A percentile compares a stretch with the other conserved stretches of the same genome.
Conservation (phyloP, 2,888 invertebrate genomes). For the Ernsta delagoae region DNA sequence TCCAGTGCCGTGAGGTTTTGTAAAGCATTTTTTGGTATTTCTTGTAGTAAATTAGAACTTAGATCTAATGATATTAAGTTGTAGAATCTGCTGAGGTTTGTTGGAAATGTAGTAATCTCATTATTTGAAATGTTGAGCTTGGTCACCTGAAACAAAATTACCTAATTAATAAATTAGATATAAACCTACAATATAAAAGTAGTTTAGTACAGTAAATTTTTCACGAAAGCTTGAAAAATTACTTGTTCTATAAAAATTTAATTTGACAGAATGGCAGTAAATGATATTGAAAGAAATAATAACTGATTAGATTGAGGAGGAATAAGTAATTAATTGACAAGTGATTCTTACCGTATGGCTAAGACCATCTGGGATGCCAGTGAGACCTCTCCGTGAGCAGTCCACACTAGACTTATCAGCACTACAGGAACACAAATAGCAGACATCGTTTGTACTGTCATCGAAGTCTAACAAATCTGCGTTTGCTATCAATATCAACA, state of each 20-base stretch:
- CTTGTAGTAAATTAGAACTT: conserved; percentile 80
- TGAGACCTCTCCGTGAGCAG: conserved; percentile 75
- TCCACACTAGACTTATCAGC: conserved; percentile 62
- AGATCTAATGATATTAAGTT: conserved; percentile 65
- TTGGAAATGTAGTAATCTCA: conserved; percentile 83
- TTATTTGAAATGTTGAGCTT: conserved; percentile 88
- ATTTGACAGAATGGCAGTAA: too few species aligned
- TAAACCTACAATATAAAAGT: too few species aligned
- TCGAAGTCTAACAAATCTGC: conserved; percentile 61
- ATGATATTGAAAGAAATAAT: too few species aligned
- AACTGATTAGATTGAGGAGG: too few species aligned
- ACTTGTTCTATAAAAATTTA: too few species aligned
- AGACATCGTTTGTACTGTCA: conserved; percentile 60
- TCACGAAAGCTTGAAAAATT: too few species aligned
- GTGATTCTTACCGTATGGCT: conserved; percentile 50
- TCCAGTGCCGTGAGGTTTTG: conserved; percentile 83
- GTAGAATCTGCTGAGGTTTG: conserved; percentile 55
- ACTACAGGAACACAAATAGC: conserved; percentile 67
- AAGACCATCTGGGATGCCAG: conserved; percentile 68
- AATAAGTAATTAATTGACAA: too few species aligned
- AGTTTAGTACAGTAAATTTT: too few species aligned
- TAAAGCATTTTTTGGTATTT: conserved; percentile 75
- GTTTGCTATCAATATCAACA: conserved; percentile 51
- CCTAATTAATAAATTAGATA: too few species aligned
- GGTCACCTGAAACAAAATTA: conserved; percentile 79